These are phyloP conservation scores for Leptestheria dahalacensis DNA, from an alignment of 1,140 invertebrate genomes.

Conservation along the genomic window DNA sequence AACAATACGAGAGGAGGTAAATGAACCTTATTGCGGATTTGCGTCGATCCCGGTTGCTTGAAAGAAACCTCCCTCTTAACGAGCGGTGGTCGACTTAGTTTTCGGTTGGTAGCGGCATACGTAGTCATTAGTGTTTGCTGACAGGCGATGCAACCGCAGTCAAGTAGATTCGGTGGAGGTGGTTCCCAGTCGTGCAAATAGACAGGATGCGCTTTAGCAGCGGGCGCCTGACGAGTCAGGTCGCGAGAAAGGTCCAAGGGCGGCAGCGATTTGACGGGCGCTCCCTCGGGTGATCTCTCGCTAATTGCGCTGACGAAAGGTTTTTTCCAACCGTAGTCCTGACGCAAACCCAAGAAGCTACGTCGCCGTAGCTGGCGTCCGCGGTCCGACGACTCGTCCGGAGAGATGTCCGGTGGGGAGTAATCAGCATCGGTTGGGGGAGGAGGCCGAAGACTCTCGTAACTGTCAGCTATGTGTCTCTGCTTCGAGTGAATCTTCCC, in stretches of 20 bases:
- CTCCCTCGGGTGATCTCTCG: neutral
- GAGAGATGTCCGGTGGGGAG: slow-evolving; percentile 2
- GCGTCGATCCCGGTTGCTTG: neutral
- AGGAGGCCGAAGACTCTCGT: neutral
- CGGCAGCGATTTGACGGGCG: neutral
- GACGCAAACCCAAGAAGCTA: neutral
- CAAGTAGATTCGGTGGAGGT: slow-evolving; percentile 1
- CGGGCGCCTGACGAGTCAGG: neutral
- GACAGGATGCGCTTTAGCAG: neutral
- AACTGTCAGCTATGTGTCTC: neutral
- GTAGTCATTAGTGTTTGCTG: neutral
- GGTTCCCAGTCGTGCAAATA: slow-evolving; percentile 10
- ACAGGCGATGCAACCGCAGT: slow-evolving; percentile 2
- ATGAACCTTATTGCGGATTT: neutral
- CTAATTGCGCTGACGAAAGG: neutral
- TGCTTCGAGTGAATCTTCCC: neutral
- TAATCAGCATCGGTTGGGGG: slow-evolving; percentile 3
- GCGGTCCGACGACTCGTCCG: slow-evolving; percentile 4
- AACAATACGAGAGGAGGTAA: too few species aligned
- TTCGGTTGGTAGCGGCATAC: neutral
- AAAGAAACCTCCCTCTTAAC: neutral
- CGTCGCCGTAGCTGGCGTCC: neutral
- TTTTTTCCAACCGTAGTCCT: neutral
- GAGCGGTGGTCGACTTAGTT: neutral
- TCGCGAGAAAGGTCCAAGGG: neutral